Conservation (phyloP, 2,113 vertebrate genomes). For the Myanophis thanlyinensis region DNA sequence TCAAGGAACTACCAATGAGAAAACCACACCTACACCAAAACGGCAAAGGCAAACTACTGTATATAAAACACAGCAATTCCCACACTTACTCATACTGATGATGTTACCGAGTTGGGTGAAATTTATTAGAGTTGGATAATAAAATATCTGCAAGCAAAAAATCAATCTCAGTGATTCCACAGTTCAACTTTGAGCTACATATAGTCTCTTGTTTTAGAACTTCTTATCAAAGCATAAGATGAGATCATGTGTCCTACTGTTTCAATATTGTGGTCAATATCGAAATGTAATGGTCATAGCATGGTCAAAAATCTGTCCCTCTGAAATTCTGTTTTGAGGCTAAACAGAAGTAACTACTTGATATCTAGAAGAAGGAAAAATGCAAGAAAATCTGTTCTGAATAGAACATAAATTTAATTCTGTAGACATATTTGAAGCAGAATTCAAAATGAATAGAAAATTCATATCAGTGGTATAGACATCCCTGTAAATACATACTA, state of each 20-base stretch:
- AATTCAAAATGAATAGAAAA: neutral
- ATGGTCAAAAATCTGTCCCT: neutral
- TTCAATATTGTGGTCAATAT: neutral
- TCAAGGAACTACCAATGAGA: neutral
- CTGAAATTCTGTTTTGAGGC: neutral
- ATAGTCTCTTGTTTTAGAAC: neutral
- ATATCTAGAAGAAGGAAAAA: neutral
- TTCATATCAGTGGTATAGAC: neutral
- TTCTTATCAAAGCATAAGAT: neutral
- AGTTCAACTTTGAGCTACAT: neutral
- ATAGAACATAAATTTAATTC: neutral
- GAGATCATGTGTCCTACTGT: neutral
- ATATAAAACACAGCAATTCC: neutral
- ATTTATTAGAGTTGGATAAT: neutral
- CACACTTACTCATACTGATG: neutral
- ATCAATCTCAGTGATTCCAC: neutral
- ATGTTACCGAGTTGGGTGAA: neutral
- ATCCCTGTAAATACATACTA: neutral
- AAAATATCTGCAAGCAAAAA: neutral
- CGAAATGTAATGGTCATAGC: neutral
- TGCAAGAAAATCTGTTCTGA: neutral
- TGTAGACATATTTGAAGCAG: neutral
- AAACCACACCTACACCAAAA: neutral
- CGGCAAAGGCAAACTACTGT: neutral
- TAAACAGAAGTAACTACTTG: neutral